A percentile compares a stretch with the other conserved stretches of the same genome.
phyloP scores from a whole-genome alignment of 2,797 vertebrate species.

The Notamacropus eugenii region DNA sequence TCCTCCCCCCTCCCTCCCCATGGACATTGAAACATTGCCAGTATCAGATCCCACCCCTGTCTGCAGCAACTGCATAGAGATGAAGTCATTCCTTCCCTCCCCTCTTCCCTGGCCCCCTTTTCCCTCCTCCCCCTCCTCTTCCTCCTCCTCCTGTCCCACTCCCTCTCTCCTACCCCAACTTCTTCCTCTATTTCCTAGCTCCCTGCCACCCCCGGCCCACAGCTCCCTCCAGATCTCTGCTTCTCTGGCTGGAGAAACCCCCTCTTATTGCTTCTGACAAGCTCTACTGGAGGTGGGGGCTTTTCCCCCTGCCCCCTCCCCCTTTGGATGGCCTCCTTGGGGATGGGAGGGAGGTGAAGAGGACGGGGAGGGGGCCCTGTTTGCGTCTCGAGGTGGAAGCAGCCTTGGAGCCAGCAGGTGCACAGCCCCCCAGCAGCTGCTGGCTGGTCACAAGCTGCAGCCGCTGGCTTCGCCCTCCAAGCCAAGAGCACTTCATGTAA shows the following conservation, averaged over 20 bases:
- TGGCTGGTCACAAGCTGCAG: constrained; percentile 88
- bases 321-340: constrained; percentile 74
- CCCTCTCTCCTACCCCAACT: neutral
- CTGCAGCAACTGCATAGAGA: constrained; percentile 87
- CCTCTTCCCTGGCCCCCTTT: constrained; percentile 14
- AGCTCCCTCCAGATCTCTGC: constrained; percentile 69
- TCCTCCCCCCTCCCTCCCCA: constrained; percentile 82
- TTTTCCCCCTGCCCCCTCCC: constrained; percentile 18
- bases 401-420: constrained; percentile 91
- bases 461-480: constrained; percentile 85
- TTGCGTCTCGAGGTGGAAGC: constrained; percentile 88
- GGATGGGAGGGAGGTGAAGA: constrained; percentile 71
- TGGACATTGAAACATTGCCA: constrained; percentile 91
- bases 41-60: constrained; percentile 86
- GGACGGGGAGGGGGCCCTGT: constrained; percentile 83
- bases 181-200: constrained; percentile 31
- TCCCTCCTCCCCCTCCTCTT: neutral
- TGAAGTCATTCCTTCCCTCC: constrained; percentile 81
- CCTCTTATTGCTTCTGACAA: constrained; percentile 66
- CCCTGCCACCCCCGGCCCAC: constrained; percentile 61
- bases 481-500: constrained; percentile 92
- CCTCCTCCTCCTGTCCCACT: neutral
- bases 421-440: constrained; percentile 90
- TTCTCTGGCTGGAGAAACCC: constrained; percentile 63
- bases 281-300: constrained; percentile 70